A percentile compares a stretch with the other conserved stretches of the same genome.
Conservation (phyloP, 2,113 vertebrate species). For the Gobiocypris rarus region DNA sequence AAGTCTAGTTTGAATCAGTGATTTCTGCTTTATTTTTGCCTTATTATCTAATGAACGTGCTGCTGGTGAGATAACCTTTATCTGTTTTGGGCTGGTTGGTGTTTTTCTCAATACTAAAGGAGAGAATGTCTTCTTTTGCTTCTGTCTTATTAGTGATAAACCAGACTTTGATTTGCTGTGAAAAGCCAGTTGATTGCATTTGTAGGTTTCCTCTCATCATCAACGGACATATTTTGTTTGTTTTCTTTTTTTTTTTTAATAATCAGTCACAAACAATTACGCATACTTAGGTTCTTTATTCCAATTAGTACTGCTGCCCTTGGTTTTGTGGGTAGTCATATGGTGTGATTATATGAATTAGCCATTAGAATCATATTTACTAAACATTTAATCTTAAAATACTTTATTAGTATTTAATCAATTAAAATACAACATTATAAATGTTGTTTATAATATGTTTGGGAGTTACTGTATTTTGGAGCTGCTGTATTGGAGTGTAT, state of each 20-base stretch:
- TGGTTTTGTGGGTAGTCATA: too few species aligned
- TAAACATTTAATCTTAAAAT: not conserved
- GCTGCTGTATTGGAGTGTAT: too few species aligned
- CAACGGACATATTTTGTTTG: not conserved
- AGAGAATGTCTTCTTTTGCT: too few species aligned
- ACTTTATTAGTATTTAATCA: not conserved
- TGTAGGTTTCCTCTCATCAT: not conserved
- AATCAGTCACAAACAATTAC: not conserved
- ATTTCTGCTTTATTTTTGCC: not conserved
- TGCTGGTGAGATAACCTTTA: not conserved
- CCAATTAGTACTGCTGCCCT: too few species aligned
- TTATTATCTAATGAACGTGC: not conserved
- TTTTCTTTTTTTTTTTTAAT: not conserved
- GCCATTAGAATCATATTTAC: too few species aligned
- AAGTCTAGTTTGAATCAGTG: not conserved
- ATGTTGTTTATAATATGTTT: not conserved
- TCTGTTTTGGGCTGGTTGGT: not conserved
- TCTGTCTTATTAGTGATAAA: not conserved
- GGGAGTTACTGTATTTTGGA: not conserved
- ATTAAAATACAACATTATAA: not conserved
- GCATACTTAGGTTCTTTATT: not conserved
- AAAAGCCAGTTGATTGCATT: not conserved
- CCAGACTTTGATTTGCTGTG: not conserved
- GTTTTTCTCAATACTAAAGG: not conserved
- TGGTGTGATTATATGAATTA: too few species aligned